Evolutionary conservation across 2,888 invertebrate genomes (phyloP), one percentile per base, ranked within the genome.

Genomic region (Drosophila neonasuta): DNA sequence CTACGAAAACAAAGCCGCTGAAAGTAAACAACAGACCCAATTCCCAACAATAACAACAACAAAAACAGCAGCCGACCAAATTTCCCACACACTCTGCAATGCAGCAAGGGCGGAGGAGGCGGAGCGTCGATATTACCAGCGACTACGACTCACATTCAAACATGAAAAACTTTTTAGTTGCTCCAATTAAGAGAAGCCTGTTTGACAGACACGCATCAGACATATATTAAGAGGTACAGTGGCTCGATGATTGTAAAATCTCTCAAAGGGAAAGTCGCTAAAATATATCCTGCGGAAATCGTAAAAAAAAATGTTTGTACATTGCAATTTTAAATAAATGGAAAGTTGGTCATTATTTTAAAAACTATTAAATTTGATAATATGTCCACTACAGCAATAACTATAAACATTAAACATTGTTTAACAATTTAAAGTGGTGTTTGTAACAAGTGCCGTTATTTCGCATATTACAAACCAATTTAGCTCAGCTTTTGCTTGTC

Each of bases 1-100:
- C 24, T 60, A 58, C 49, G 48, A 68, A 67, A 71, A 69, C 74
- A 70, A 76, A 59, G 54, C 71, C 67, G 70, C 73, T 63, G 74
- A 84, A 81, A 85, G 87, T 77, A 83, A 77, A 79, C 73, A 69
- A 72, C 73, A 77, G 86, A 79, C 86, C 87, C 68, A 77, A 80
- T 86, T 86, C 86, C 82, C 86, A 87, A 83, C 73, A 74, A 70
- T 69, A 68, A 42, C 54, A 62, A 29, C 5, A 24, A 24, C 24
- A 24, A 20, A 3, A 20, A 20, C 17, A 17, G 36, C 42, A 71
- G 57, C 61, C 46, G 50, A 29, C 44, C 62, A 56, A 54, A 65
- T 68, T 65, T 64, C 74, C 57, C 71, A 75, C 65, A 60, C 57
- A 62, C 41, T 20, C 17, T 46, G 10, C 45, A 15, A 17, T 36